A percentile compares a stretch with the other conserved stretches of the same genome.
phyloP scores from a whole-genome alignment of 2,888 invertebrate genomes.

The Thera obeliscata region DNA sequence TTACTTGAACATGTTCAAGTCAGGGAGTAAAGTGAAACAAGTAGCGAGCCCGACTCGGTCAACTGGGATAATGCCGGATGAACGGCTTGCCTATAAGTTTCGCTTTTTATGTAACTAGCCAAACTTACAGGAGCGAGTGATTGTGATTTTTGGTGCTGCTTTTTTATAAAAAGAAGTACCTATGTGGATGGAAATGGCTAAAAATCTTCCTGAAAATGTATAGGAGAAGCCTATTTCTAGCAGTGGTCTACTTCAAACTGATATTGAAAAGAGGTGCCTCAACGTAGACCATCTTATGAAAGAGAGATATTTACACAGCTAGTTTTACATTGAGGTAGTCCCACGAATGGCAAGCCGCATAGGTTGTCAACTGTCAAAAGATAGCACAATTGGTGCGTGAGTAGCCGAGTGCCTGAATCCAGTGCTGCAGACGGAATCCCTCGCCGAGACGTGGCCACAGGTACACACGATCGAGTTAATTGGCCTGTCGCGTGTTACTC shows the following conservation, averaged over 20 bases:
- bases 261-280: no score
- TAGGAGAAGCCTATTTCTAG: no score
- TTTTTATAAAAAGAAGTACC: background rate
- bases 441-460: slow-evolving; percentile 4
- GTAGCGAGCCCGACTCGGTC: slow-evolving; percentile 26
- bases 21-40: slow-evolving; percentile 30
- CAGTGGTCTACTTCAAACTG: no score
- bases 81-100: slow-evolving; percentile 25
- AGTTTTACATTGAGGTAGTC: no score
- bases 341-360: no score
- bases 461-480: slow-evolving; percentile 18
- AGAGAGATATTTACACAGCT: no score
- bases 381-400: background rate
- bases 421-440: background rate
- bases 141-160: background rate
- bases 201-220: no score
- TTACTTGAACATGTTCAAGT: slow-evolving; percentile 34
- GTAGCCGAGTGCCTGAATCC: background rate
- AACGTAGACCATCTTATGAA: no score
- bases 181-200: no score
- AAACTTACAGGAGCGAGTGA: background rate
- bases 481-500: slow-evolving; percentile 17
- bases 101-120: slow-evolving; percentile 6
- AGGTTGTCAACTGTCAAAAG: background rate
- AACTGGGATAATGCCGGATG: slow-evolving; percentile 32